phyloP scores from a whole-genome alignment of 2,113 vertebrate species.

The Microcebus ravelobensis region DNA sequence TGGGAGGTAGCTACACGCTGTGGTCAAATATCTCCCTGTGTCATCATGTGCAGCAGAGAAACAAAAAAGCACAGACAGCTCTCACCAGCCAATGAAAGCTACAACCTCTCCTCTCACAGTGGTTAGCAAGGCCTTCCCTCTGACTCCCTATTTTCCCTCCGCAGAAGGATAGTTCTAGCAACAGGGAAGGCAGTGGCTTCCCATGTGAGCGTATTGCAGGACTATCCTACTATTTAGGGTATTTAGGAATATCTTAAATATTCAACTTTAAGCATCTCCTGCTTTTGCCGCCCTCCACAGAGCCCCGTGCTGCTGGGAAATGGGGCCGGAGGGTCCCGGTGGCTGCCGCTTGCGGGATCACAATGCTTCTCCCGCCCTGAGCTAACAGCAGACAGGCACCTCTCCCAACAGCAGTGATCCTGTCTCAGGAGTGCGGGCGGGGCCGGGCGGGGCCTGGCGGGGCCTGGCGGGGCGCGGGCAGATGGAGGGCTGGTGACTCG shows the following conservation, averaged over 20 bases:
- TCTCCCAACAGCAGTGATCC: conserved; percentile 47
- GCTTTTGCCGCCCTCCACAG: neutral
- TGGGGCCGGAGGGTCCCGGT: conserved; percentile 46
- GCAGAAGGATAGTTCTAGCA: rapidly evolving
- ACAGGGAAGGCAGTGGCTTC: neutral
- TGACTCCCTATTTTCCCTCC: neutral
- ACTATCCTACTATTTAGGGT: neutral
- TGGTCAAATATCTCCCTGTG: neutral
- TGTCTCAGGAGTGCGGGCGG: conserved; percentile 24
- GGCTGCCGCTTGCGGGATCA: conserved; percentile 24
- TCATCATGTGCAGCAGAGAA: neutral
- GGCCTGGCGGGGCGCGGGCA: conserved; percentile 47
- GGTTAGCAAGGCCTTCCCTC: neutral
- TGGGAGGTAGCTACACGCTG: neutral
- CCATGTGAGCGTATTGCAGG: conserved; percentile 27
- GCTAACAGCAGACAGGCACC: conserved; percentile 20
- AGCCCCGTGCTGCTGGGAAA: neutral
- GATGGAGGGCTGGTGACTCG: conserved; percentile 53
- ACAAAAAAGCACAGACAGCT: neutral
- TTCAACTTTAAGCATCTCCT: neutral
- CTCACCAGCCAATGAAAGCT: rapidly evolving
- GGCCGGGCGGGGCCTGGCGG: conserved; percentile 60
- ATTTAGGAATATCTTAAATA: conserved; percentile 26
- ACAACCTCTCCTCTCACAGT: neutral
- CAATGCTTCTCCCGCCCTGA: conserved; percentile 38